Evolutionary conservation across 2,797 vertebrate species (phyloP).

Genomic region (Parotocinclus haroldoi): DNA sequence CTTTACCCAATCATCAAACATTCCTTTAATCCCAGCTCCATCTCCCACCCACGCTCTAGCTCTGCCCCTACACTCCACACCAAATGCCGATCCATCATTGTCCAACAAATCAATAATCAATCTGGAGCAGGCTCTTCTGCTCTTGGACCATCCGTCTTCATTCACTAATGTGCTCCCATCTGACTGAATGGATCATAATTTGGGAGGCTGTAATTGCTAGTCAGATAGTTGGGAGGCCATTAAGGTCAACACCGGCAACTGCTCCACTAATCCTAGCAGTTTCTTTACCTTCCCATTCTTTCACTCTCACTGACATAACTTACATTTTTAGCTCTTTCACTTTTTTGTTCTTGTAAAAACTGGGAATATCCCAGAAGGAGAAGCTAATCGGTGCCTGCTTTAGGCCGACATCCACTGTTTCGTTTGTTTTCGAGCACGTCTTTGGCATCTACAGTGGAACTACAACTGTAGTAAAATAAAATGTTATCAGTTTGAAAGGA

Average conservation of each 20-base stretch:
- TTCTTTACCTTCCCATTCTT: slow-evolving; percentile 39
- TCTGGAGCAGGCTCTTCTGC: slow-evolving; percentile 66
- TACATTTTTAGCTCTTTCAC: slow-evolving; percentile 50
- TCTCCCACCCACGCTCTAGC: slow-evolving; percentile 29
- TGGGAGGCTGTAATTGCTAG: slow-evolving; percentile 78
- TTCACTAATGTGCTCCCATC: slow-evolving; percentile 63
- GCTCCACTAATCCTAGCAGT: slow-evolving; percentile 49
- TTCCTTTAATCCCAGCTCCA: slow-evolving; percentile 41
- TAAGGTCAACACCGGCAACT: slow-evolving; percentile 67
- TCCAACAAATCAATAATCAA: slow-evolving; percentile 83
- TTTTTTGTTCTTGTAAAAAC: slow-evolving; percentile 31
- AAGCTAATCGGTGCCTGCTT: neutral
- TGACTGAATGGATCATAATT: slow-evolving; percentile 79
- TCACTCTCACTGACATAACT: slow-evolving; percentile 49
- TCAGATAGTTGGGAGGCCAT: slow-evolving; percentile 63
- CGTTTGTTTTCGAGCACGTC: neutral
- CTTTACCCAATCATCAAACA: slow-evolving; percentile 25
- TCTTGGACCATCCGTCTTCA: slow-evolving; percentile 69
- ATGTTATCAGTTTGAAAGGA: neutral
- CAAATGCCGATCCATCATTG: slow-evolving; percentile 77
- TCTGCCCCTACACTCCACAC: slow-evolving; percentile 50
- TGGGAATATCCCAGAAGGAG: slow-evolving; percentile 8
- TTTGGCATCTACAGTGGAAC: neutral
- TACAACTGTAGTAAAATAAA: neutral
- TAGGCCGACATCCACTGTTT: neutral